Percentiles rank a stretch among this genome's conserved stretches.
Conservation (phyloP, 2,113 vertebrate genomes). For the Synchiropus splendidus region DNA sequence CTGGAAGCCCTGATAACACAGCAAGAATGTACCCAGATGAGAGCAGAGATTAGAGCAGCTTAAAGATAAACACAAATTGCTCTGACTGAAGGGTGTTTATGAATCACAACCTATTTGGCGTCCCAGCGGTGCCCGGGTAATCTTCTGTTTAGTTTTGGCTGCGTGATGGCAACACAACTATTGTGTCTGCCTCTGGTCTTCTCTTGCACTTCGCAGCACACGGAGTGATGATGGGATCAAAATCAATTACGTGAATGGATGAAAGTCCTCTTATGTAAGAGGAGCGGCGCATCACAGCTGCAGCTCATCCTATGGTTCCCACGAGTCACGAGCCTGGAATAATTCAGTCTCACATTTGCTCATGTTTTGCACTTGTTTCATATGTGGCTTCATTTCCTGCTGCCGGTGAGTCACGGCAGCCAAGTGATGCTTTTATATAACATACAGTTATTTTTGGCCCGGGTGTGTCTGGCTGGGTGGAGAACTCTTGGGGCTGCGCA, state of each 20-base stretch:
- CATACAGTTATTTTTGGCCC: slow-evolving; percentile 44
- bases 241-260: slow-evolving; percentile 51
- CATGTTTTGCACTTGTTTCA: slow-evolving; percentile 4
- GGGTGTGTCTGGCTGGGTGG: slow-evolving; percentile 42
- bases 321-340: slow-evolving; percentile 11
- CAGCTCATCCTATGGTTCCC: slow-evolving; percentile 35
- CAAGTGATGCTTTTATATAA: slow-evolving; percentile 32
- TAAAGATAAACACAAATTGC: slow-evolving; percentile 13
- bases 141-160: not conserved
- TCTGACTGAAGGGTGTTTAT: not conserved
- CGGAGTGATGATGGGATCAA: slow-evolving; percentile 29
- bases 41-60: slow-evolving; percentile 18
- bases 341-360: slow-evolving; percentile 8
- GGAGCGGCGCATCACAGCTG: slow-evolving; percentile 37
- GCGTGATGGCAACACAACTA: not conserved
- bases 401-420: slow-evolving; percentile 30
- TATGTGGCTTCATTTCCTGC: slow-evolving; percentile 14
- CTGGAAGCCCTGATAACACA: not conserved
- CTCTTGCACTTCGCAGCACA: slow-evolving; percentile 14
- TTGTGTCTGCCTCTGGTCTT: not conserved
- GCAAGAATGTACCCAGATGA: slow-evolving; percentile 3
- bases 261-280: slow-evolving; percentile 49
- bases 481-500: slow-evolving; percentile 1
- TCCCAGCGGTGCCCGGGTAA: no score
- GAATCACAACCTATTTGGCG: not conserved